Evolutionary conservation across 1,140 invertebrate genomes (phyloP).

Genomic region (Drosophila erecta): DNA sequence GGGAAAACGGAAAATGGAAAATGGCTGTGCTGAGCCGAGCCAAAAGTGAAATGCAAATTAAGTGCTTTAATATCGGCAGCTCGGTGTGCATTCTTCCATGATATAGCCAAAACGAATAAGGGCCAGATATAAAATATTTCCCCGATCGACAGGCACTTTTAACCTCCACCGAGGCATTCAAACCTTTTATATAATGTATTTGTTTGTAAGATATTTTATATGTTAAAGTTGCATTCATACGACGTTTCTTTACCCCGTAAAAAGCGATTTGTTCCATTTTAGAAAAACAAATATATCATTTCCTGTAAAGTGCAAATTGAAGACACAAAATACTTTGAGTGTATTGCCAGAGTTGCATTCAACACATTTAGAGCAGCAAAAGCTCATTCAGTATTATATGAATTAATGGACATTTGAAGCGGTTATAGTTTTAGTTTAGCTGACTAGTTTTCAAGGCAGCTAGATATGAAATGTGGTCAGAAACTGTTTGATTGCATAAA

Average conservation of each 20-base stretch:
- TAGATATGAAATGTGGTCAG: slow-evolving; percentile 23
- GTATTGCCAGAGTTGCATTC: neutral
- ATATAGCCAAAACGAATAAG: slow-evolving; percentile 5
- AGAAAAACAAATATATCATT: no score
- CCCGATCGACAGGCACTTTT: neutral
- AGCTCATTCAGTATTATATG: neutral
- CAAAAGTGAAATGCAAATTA: slow-evolving; percentile 49
- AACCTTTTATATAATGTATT: neutral
- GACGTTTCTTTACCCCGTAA: neutral
- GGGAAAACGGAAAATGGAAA: slow-evolving; percentile 6
- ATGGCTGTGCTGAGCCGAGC: slow-evolving; percentile 17
- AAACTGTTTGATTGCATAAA: slow-evolving; percentile 44
- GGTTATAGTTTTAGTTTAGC: slow-evolving; percentile 21
- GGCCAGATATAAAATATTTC: neutral
- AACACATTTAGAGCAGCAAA: slow-evolving; percentile 5
- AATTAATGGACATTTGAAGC: slow-evolving; percentile 18
- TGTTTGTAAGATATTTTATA: neutral
- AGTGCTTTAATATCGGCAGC: slow-evolving; percentile 42
- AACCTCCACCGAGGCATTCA: neutral
- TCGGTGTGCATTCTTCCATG: slow-evolving; percentile 37
- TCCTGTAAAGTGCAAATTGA: no score
- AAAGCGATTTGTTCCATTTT: neutral
- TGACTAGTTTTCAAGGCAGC: slow-evolving; percentile 18
- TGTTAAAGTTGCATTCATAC: no score
- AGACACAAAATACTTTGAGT: neutral